phyloP scores from a whole-genome alignment of 2,888 invertebrate genomes.

The Eupithecia centaureata region DNA sequence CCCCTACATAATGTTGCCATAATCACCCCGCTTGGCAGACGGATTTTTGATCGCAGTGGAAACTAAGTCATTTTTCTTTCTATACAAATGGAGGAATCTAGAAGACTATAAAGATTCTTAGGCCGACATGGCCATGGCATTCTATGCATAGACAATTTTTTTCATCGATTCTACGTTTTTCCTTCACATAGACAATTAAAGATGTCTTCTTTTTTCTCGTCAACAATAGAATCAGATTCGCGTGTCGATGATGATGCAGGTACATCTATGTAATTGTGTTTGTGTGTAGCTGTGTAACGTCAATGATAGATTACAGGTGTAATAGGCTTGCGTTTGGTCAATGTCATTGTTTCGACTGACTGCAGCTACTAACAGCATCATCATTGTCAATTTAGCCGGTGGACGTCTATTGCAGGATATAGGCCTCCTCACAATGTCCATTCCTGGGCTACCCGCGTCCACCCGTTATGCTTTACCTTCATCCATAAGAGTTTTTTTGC shows the following conservation, averaged over 20 bases:
- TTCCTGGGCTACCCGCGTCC: too few relatives aligned
- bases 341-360: slow-evolving; percentile 23
- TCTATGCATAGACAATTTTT: slow-evolving; percentile 9
- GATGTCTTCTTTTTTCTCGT: slow-evolving; percentile 47
- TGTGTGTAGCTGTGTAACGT: slow-evolving; percentile 4
- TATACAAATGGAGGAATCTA: too few relatives aligned
- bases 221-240: slow-evolving; percentile 49
- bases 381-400: background rate
- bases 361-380: background rate
- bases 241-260: slow-evolving; percentile 41
- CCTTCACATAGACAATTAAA: slow-evolving; percentile 50
- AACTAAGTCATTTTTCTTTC: too few relatives aligned
- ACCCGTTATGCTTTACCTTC: too few relatives aligned
- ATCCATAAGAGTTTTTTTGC: too few relatives aligned
- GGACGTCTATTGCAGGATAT: too few relatives aligned
- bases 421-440: too few relatives aligned
- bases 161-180: slow-evolving; percentile 17
- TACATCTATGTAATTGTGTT: background rate
- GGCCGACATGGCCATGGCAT: background rate
- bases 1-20: too few relatives aligned
- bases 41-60: too few relatives aligned
- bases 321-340: slow-evolving; percentile 25
- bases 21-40: too few relatives aligned
- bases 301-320: slow-evolving; percentile 27
- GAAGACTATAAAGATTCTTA: too few relatives aligned